Evolutionary conservation across 2,888 invertebrate genomes (phyloP).

Genomic region (Drosophila borealis): DNA sequence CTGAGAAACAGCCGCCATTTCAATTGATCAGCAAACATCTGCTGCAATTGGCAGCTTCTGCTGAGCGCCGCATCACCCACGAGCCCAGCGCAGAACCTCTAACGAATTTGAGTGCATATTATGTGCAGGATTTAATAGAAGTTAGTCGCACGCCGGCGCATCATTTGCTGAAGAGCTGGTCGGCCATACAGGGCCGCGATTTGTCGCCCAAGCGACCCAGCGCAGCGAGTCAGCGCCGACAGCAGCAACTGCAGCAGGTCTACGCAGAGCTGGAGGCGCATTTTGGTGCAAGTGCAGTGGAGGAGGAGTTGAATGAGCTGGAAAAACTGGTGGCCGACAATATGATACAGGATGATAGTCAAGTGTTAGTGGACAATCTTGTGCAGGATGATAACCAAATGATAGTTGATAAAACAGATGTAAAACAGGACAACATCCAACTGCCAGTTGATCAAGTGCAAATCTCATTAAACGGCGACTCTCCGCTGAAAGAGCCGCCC

Average conservation of each 20-base stretch:
- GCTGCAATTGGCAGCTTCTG: slow-evolving; percentile 15
- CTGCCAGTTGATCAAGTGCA: background rate
- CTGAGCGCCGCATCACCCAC: slow-evolving; percentile 28
- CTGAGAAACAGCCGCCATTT: slow-evolving; percentile 32
- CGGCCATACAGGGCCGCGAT: slow-evolving; percentile 88
- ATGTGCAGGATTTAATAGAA: slow-evolving; percentile 85
- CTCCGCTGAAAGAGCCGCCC: slow-evolving; percentile 53
- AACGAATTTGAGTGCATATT: slow-evolving; percentile 83
- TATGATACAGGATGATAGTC: slow-evolving; percentile 49
- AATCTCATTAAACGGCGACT: slow-evolving; percentile 24
- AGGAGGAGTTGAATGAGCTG: slow-evolving; percentile 51
- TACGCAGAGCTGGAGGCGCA: slow-evolving; percentile 66
- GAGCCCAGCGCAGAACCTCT: slow-evolving; percentile 46
- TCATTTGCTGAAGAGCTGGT: slow-evolving; percentile 87
- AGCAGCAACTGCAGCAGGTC: slow-evolving; percentile 51
- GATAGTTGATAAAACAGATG: slow-evolving; percentile 19
- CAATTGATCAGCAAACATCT: slow-evolving; percentile 57
- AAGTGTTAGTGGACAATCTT: background rate
- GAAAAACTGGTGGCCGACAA: slow-evolving; percentile 53
- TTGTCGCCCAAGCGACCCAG: slow-evolving; percentile 85
- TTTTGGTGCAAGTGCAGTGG: slow-evolving; percentile 32
- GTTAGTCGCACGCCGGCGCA: slow-evolving; percentile 84
- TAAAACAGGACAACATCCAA: slow-evolving; percentile 15
- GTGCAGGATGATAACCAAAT: background rate
- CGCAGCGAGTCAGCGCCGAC: background rate